phyloP scores from a whole-genome alignment of 2,113 vertebrate species.

The Semnopithecus entellus region DNA sequence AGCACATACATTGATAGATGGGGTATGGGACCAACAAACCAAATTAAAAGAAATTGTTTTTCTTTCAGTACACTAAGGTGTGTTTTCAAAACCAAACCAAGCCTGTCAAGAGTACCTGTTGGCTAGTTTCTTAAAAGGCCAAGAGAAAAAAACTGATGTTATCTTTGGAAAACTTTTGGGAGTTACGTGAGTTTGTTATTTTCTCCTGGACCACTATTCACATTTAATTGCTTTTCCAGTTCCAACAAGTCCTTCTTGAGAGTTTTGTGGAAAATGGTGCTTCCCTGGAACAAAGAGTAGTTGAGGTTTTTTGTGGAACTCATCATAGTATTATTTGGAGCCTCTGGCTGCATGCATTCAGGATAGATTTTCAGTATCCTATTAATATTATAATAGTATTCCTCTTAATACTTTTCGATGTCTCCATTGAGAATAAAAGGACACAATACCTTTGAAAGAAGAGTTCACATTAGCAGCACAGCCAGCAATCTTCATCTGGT shows the following conservation, averaged over 20 bases:
- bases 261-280: neutral
- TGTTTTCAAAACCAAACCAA: constrained; percentile 35
- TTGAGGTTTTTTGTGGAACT: neutral
- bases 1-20: neutral
- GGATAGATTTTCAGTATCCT: neutral
- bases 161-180: constrained; percentile 24
- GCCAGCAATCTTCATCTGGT: neutral
- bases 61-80: neutral
- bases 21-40: neutral
- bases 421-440: constrained; percentile 39
- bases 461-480: neutral
- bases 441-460: neutral
- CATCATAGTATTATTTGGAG: neutral
- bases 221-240: constrained; percentile 15
- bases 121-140: constrained; percentile 14
- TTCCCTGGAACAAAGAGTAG: neutral
- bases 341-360: neutral
- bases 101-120: neutral
- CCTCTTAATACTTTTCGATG: neutral
- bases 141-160: neutral
- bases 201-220: neutral
- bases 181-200: neutral
- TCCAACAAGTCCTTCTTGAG: neutral
- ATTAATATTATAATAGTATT: neutral
- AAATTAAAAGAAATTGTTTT: constrained; percentile 10